A percentile compares a stretch with the other conserved stretches of the same genome.
These are phyloP conservation scores for Cisticola juncidis DNA, from an alignment of 2,113 vertebrate genomes.

Conservation along the genomic window DNA sequence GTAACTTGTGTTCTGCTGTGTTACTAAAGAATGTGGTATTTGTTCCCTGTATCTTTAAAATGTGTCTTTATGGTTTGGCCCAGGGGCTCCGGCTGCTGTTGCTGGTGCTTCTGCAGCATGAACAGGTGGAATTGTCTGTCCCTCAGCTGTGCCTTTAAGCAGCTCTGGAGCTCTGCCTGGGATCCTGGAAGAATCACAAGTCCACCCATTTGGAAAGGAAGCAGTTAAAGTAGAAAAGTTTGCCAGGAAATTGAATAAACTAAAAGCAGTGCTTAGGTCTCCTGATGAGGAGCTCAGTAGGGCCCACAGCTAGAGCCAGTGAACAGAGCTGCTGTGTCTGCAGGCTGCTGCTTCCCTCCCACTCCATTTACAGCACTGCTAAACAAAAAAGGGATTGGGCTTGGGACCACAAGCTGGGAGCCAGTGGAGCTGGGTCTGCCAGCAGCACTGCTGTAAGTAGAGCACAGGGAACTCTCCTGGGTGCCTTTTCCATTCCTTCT, in stretches of 20 bases:
- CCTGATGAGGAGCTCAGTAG: neutral
- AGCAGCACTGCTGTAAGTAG: constrained; percentile 43
- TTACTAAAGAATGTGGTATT: neutral
- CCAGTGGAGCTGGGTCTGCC: neutral
- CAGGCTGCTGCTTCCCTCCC: constrained; percentile 28
- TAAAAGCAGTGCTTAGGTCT: neutral
- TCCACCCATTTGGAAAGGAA: constrained; percentile 7
- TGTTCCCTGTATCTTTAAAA: neutral
- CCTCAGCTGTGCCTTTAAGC: neutral
- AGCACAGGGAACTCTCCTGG: neutral
- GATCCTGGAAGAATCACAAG: neutral
- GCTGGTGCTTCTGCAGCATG: neutral
- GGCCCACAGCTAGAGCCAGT: neutral
- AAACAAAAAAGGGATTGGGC: neutral
- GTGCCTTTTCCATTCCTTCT: neutral
- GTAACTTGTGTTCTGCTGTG: neutral
- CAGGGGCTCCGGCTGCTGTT: neutral
- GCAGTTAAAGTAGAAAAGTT: constrained; percentile 10
- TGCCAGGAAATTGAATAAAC: constrained; percentile 56
- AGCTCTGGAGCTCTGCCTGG: neutral
- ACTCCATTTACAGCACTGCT: neutral
- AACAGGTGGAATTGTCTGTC: neutral
- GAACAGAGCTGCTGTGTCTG: constrained; percentile 14
- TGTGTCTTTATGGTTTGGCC: neutral
- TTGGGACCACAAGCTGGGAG: neutral